Evolutionary conservation across 2,888 invertebrate species (phyloP).

Genomic region (Aphodius granarius): DNA sequence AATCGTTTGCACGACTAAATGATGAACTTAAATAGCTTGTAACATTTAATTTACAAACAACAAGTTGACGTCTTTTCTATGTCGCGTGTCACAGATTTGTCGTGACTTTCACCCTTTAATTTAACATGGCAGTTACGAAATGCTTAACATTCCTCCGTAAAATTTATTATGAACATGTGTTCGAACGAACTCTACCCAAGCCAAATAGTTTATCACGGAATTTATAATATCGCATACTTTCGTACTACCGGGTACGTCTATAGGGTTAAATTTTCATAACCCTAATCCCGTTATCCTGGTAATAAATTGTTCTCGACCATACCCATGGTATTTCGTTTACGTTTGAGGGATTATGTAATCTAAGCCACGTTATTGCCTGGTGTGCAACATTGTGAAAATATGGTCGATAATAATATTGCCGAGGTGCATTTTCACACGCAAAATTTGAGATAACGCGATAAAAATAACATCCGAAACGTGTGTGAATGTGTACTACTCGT

Average conservation of each 20-base stretch:
- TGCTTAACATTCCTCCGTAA: neutral
- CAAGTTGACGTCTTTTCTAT: neutral
- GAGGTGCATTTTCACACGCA: neutral
- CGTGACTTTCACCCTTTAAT: neutral
- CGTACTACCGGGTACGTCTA: neutral
- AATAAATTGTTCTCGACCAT: neutral
- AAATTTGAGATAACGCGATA: neutral
- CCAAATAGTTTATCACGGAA: neutral
- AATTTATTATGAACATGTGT: neutral
- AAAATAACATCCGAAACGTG: no score
- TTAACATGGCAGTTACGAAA: neutral
- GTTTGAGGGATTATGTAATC: neutral
- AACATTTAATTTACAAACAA: neutral
- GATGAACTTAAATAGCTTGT: neutral
- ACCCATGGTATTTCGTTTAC: neutral
- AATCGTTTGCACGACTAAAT: no score
- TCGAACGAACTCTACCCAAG: neutral
- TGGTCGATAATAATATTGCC: neutral
- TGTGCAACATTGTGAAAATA: neutral
- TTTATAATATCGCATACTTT: neutral
- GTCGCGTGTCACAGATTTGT: neutral
- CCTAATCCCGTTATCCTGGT: neutral
- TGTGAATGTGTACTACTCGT: no score
- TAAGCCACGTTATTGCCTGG: neutral
- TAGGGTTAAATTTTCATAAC: neutral